A percentile compares a stretch with the other conserved stretches of the same genome.
Conservation (phyloP, 1,140 invertebrate species). For the Diabrotica undecimpunctata region DNA sequence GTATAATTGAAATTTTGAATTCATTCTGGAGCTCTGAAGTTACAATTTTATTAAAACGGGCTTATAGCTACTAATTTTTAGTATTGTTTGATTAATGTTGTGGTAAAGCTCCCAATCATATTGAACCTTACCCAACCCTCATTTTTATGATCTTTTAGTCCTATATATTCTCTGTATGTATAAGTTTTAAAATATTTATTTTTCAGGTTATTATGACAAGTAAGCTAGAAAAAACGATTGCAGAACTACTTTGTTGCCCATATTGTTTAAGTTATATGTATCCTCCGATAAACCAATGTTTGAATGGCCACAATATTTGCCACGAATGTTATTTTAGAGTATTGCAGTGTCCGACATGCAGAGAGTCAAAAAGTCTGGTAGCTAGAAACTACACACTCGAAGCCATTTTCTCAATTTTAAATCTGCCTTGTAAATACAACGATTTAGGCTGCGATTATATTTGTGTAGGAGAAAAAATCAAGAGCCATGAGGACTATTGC, state of each 20-base stretch:
- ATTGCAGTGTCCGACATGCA: conserved; percentile 1
- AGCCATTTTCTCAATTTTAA: neutral
- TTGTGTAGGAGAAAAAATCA: neutral
- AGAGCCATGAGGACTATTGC: conserved; percentile 4
- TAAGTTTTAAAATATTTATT: too few species aligned
- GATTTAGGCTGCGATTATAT: neutral
- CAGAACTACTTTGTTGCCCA: conserved; percentile 6
- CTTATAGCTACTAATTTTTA: too few species aligned
- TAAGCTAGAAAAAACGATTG: neutral
- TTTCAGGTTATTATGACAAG: neutral
- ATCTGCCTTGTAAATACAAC: conserved; percentile 3
- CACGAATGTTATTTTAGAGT: conserved; percentile 8
- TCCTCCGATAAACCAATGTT: conserved; percentile 5
- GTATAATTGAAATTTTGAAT: too few species aligned
- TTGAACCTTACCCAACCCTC: too few species aligned
- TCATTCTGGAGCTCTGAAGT: too few species aligned
- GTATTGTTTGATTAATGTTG: too few species aligned
- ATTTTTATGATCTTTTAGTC: too few species aligned
- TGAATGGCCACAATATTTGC: conserved; percentile 5
- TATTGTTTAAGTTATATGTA: conserved; percentile 7
- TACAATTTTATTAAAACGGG: too few species aligned
- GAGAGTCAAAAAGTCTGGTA: neutral
- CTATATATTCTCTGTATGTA: too few species aligned
- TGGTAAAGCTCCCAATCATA: too few species aligned
- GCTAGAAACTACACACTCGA: conserved; percentile 10